Conservation (phyloP, 2,888 invertebrate species). For the Galerucella calmariensis region DNA sequence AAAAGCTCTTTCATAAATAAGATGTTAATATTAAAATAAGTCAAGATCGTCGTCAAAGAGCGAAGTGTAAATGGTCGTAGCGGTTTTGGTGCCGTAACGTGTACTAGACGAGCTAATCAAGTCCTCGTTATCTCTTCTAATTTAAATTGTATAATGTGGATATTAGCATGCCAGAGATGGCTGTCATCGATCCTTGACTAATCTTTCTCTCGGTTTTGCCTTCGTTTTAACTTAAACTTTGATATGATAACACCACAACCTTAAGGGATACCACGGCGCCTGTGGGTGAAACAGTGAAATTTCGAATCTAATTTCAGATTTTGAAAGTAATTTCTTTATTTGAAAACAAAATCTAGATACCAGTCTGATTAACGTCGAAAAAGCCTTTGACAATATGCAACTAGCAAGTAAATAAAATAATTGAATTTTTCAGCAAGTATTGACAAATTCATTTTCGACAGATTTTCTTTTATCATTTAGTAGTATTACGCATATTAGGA, state of each 20-base stretch:
- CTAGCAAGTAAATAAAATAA: no score
- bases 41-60: not conserved
- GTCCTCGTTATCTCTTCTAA: conserved; percentile 62
- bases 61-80: not conserved
- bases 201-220: conserved; percentile 47
- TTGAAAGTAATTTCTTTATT: no score
- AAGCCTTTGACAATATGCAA: no score
- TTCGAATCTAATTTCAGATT: no score
- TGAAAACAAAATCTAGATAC: no score
- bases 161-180: conserved; percentile 60
- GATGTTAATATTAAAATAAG: not conserved
- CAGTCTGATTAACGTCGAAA: no score
- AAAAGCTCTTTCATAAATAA: not conserved
- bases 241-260: not conserved
- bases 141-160: conserved; percentile 62
- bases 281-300: no score
- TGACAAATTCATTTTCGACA: no score
- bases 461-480: no score
- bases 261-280: no score
- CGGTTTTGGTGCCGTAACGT: conserved; percentile 51
- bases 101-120: conserved; percentile 62
- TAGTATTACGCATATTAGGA: no score
- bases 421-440: no score
- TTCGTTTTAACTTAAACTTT: not conserved
- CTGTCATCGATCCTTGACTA: conserved; percentile 60